Evolutionary conservation across 2,113 vertebrate genomes (phyloP), one percentile per base, ranked within the genome.

Genomic region (Eretmochelys imbricata): DNA sequence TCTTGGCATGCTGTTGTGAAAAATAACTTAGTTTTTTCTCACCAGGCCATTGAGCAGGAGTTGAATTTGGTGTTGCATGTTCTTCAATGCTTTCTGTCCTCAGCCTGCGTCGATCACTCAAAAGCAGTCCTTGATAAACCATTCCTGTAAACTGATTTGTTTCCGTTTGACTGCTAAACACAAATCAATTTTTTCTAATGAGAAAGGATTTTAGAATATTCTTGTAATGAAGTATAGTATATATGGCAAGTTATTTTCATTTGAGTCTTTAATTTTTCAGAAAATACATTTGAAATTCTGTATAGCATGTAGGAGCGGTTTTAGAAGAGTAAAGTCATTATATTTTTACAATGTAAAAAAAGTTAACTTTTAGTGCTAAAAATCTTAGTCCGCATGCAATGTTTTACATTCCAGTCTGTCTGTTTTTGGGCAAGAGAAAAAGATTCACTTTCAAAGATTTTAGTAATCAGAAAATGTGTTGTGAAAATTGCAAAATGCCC

Each of bases 11-110:
- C 48, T 8, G 25, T 22, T 89, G 14, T 48, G 83, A 54, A 48
- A 90, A 90, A n/a, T 51, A 96, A 84, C 20, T 84, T 46, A 54
- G 72, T 53, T 93, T 88, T 84, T 59, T 88, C 98, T 98, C 98
- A 99, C 99, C 99, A 97, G 99, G 99, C 99, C 99, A 99, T 82
- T 99, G 99, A 84, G 99, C 99, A 94, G 99, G 99, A 95, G 99
- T 97, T 1, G 99, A 99, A 96, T 98, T 99, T 55, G 99, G 99
- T 14, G 99, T 99, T 38, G 98, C 98, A 1, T 99, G 99, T 82
- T 99, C 99, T 97, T 99, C 99, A 2, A 99, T 99, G 94, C 99
- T 99, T 96, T 99, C 99, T 3, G 99, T 99, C 86, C 99, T 99
- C 4, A 99, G 98, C 69, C 99, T 98, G 81, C 99, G 98, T n/a